Evolutionary conservation across 1,140 invertebrate species (phyloP).

Genomic region (Hycleus cichorii): DNA sequence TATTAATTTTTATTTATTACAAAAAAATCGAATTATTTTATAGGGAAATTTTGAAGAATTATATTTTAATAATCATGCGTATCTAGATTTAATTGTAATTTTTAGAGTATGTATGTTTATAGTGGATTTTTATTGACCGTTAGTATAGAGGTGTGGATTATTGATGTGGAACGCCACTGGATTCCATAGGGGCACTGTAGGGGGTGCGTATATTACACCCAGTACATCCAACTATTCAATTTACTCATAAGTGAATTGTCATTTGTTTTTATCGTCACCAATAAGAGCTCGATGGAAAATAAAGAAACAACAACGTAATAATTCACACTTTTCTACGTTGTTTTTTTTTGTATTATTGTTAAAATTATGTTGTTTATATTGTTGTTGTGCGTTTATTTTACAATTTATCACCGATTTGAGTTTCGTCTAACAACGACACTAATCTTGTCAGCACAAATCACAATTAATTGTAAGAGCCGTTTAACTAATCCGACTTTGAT

Average conservation of each 20-base stretch:
- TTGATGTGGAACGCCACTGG: constrained; percentile 6
- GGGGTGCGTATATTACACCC: constrained; percentile 15
- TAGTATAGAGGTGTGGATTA: no score
- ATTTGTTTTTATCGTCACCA: constrained; percentile 20
- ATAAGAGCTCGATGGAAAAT: not conserved
- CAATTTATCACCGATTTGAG: not conserved
- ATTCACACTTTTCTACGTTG: not conserved
- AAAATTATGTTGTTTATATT: no score
- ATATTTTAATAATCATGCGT: no score
- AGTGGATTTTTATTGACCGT: no score
- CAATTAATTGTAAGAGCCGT: not conserved
- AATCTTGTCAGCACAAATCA: not conserved
- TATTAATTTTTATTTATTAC: no score
- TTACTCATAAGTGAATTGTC: constrained; percentile 23
- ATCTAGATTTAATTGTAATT: no score
- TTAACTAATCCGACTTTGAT: constrained; percentile 9
- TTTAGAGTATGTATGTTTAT: no score
- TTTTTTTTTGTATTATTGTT: not conserved
- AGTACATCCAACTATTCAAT: constrained; percentile 14
- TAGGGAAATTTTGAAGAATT: no score
- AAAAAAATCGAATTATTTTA: no score
- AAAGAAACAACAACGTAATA: no score
- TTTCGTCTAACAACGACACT: not conserved
- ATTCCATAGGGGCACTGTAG: constrained; percentile 7
- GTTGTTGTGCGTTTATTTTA: not conserved